phyloP scores from a whole-genome alignment of 2,113 vertebrate genomes.

The Rhizomys pruinosus region DNA sequence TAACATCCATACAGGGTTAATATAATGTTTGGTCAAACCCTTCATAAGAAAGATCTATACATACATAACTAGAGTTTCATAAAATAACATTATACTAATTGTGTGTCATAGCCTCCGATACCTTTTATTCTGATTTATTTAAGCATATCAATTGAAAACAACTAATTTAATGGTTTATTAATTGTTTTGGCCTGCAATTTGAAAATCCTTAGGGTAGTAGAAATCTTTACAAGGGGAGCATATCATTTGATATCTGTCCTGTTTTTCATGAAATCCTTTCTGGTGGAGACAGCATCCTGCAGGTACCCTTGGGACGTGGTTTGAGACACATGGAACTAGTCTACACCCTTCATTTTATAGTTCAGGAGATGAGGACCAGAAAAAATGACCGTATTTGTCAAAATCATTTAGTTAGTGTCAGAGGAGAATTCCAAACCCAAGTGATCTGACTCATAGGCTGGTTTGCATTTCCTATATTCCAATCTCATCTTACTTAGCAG shows the following conservation, averaged over 20 bases:
- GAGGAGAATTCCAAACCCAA: neutral
- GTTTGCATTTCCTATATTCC: neutral
- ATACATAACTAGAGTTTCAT: neutral
- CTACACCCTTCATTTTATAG: neutral
- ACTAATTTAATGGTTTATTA: slow-evolving; percentile 38
- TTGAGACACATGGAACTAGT: neutral
- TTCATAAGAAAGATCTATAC: neutral
- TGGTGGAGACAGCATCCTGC: neutral
- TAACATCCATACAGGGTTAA: neutral
- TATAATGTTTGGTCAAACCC: neutral
- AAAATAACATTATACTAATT: neutral
- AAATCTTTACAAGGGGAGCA: neutral
- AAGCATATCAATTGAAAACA: slow-evolving; percentile 16
- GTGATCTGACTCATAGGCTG: neutral
- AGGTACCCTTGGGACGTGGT: too few species aligned
- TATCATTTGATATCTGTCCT: neutral
- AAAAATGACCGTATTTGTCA: neutral
- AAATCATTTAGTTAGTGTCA: neutral
- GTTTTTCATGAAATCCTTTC: neutral
- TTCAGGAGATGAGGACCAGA: neutral
- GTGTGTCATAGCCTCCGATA: neutral
- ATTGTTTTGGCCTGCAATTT: slow-evolving; percentile 14
- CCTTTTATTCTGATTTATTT: slow-evolving; percentile 46
- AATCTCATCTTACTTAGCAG: neutral
- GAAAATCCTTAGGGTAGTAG: neutral